Base-by-base conservation (phyloP, 2,888 invertebrate genomes). In the Neoscelio sp. region DNA sequence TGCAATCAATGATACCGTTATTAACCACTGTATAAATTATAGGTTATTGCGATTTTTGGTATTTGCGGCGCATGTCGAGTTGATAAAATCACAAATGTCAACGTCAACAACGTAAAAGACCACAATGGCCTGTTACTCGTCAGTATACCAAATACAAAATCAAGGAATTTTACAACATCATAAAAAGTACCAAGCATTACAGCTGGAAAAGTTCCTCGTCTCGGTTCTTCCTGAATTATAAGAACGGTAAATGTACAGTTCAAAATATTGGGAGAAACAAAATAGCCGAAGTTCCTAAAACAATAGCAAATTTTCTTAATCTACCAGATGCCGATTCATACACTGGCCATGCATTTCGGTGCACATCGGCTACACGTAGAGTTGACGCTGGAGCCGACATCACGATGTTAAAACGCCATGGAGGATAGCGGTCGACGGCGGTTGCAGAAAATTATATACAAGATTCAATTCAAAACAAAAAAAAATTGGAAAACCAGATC, bases 351-450 rank as follows among this genome's bases (percentile, higher is more conserved):
- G 7, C 12, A 26, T 46, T 23, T n/a, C 4, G 46, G 13, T 5
- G 26, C 10, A 46, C 12, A 12, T 46, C 23, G 5, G 46, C 46
- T 3, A 44, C 44, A 20, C 1, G 18, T n/a, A 10, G 8, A 2
- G 44, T 20, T 0, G 44, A 44, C 6, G 44, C 44, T 44, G 44
- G 44, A 6, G 44, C 44, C 20, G 10, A 20, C 20, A n/a, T 44
- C 3, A 8, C 20, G 2, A 10, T 5, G 44, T 10, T 44, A 10
- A 44, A 44, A 38, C 38, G 38, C 13, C 38, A 38, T 13, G 38
- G 38, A 10, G 13, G 38, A 2, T 38, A 13, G 38, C 2, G 13
- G 38, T 38, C 38, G 2, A 13, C 10, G 2, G 13, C 3, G 13
- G 13, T 38, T 13, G 38, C 13, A 2, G 38, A 38, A 38, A 38